These are phyloP conservation scores for Haliclona indistincta DNA, from an alignment of 37 sponge, comb jelly and placozoan species.

Conservation along the genomic window DNA sequence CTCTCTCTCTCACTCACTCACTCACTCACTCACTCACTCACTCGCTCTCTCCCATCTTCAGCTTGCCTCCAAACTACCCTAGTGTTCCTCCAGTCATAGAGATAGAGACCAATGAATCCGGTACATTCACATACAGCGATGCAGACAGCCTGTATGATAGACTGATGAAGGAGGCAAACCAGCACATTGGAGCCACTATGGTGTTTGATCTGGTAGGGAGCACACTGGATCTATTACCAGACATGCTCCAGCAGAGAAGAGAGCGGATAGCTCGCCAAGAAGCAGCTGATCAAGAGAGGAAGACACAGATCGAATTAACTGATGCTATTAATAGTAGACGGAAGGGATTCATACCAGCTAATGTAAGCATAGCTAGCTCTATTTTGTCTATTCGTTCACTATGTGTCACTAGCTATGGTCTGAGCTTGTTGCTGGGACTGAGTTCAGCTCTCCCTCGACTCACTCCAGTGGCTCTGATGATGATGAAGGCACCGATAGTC, in stretches of 20 bases:
- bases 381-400: too few species aligned
- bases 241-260: constrained; percentile 2
- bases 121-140: constrained; percentile 37
- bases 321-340: constrained; percentile 1
- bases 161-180: constrained; percentile 19
- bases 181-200: constrained; percentile 16
- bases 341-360: not conserved
- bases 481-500: not conserved
- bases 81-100: constrained; percentile 49
- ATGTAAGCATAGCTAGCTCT: too few species aligned
- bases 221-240: constrained; percentile 30
- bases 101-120: constrained; percentile 41
- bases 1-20: not conserved
- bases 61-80: constrained; percentile 46
- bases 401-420: not conserved
- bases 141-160: constrained; percentile 39
- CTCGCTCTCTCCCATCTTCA: constrained; percentile 3
- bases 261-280: not conserved
- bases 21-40: not conserved
- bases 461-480: not conserved
- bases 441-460: not conserved
- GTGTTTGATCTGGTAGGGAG: constrained; percentile 23
- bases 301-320: constrained; percentile 8
- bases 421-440: not conserved
- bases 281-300: constrained; percentile 3